These are phyloP conservation scores for Plutomurus gul DNA, from an alignment of 1,140 invertebrate species.

Conservation along the genomic window DNA sequence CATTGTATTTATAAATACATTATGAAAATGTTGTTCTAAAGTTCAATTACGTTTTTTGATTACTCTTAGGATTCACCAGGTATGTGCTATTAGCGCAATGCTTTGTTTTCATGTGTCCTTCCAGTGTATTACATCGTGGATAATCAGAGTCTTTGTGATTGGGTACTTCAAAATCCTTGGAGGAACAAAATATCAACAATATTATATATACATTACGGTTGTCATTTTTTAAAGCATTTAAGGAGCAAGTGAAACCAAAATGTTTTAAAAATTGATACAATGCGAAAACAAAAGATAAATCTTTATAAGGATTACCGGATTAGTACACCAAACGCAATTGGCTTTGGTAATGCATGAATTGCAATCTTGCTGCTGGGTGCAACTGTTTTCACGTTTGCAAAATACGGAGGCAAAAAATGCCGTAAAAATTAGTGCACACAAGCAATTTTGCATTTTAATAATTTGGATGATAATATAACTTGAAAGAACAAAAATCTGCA, in stretches of 20 bases:
- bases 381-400: not conserved
- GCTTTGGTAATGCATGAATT: conserved; percentile 18
- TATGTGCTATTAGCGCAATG: not conserved
- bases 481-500: no score
- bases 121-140: conserved; percentile 34
- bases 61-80: conserved; percentile 32
- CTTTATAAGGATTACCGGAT: conserved; percentile 8
- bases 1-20: not conserved
- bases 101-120: not conserved
- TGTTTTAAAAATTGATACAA: not conserved
- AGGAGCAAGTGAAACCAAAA: no score
- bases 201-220: no score
- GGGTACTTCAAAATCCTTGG: conserved; percentile 19
- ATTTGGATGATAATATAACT: no score
- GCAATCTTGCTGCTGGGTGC: not conserved
- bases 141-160: not conserved
- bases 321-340: conserved; percentile 44
- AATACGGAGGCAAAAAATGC: not conserved
- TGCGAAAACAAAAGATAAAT: not conserved
- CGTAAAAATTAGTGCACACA: not conserved
- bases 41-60: not conserved
- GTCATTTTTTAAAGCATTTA: no score
- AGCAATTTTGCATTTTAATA: conserved; percentile 56
- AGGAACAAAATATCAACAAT: no score
- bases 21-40: not conserved